A percentile compares a stretch with the other conserved stretches of the same genome.
phyloP scores from a whole-genome alignment of 2,888 invertebrate genomes.

The Mellilla xanthometata region DNA sequence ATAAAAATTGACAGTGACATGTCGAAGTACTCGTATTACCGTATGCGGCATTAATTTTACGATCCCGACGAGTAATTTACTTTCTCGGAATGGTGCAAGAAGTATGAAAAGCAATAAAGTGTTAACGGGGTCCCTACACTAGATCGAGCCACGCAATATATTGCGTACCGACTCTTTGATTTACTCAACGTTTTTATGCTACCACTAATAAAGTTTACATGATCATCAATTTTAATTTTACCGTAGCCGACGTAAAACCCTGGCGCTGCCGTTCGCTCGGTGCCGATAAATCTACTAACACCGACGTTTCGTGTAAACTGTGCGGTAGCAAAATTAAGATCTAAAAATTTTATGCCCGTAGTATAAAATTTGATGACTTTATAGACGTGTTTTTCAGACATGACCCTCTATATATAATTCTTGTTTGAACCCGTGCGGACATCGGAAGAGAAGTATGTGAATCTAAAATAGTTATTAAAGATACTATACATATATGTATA shows the following conservation, averaged over 20 bases:
- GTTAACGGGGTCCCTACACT: slow-evolving; percentile 62
- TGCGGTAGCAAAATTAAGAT: slow-evolving; percentile 26
- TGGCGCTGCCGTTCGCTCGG: slow-evolving; percentile 54
- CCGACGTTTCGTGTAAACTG: slow-evolving; percentile 45
- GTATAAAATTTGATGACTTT: slow-evolving; percentile 1
- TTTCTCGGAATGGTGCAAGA: slow-evolving; percentile 73
- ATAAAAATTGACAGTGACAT: slow-evolving; percentile 75
- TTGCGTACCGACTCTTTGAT: slow-evolving; percentile 54
- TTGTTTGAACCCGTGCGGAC: too few relatives aligned
- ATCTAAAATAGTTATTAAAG: too few relatives aligned
- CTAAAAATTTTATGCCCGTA: slow-evolving; percentile 9
- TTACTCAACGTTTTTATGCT: slow-evolving; percentile 69
- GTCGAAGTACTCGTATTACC: slow-evolving; percentile 68
- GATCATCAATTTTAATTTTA: slow-evolving; percentile 78
- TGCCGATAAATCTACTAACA: slow-evolving; percentile 61
- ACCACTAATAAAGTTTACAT: slow-evolving; percentile 73
- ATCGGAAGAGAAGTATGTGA: too few relatives aligned
- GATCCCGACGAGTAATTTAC: slow-evolving; percentile 71
- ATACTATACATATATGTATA: too few relatives aligned
- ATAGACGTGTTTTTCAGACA: neutral
- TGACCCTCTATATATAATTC: neutral
- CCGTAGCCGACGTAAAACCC: slow-evolving; percentile 48
- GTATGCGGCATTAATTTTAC: slow-evolving; percentile 74
- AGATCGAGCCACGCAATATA: slow-evolving; percentile 47
- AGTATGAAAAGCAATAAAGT: slow-evolving; percentile 72